Evolutionary conservation across 2,888 invertebrate genomes (phyloP).

Genomic region (Ophion slaviceki): DNA sequence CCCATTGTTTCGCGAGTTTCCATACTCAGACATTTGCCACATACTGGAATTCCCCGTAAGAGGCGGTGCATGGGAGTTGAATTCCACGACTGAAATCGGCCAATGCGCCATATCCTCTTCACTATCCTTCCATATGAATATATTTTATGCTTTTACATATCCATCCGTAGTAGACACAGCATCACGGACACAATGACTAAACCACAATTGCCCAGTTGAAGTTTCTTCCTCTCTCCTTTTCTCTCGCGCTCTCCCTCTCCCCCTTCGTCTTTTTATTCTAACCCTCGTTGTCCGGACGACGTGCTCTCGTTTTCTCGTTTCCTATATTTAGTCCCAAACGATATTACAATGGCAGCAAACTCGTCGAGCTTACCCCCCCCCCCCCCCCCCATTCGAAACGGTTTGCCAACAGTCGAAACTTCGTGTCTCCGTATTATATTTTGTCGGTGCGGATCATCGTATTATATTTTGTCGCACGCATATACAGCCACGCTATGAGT

Average conservation of each 20-base stretch:
- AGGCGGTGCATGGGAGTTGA: constrained; percentile 20
- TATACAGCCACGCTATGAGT: neutral
- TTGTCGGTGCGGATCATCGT: neutral
- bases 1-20: constrained; percentile 31
- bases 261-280: constrained; percentile 13
- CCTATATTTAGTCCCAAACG: constrained; percentile 37
- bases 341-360: constrained; percentile 36
- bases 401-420: neutral
- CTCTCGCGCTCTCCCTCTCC: constrained; percentile 57
- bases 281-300: neutral
- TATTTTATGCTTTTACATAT: constrained; percentile 12
- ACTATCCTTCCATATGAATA: constrained; percentile 3
- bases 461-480: neutral
- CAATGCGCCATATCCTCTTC: neutral
- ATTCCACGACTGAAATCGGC: constrained; percentile 4
- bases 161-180: constrained; percentile 26
- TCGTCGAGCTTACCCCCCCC: neutral
- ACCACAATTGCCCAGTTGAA: neutral
- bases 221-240: constrained; percentile 44
- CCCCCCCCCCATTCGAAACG: neutral
- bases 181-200: constrained; percentile 22
- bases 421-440: neutral
- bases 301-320: constrained; percentile 33
- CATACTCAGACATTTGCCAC: constrained; percentile 17
- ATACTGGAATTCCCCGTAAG: constrained; percentile 1